phyloP scores from a whole-genome alignment of 2,797 vertebrate genomes.

The Mallotus villosus region DNA sequence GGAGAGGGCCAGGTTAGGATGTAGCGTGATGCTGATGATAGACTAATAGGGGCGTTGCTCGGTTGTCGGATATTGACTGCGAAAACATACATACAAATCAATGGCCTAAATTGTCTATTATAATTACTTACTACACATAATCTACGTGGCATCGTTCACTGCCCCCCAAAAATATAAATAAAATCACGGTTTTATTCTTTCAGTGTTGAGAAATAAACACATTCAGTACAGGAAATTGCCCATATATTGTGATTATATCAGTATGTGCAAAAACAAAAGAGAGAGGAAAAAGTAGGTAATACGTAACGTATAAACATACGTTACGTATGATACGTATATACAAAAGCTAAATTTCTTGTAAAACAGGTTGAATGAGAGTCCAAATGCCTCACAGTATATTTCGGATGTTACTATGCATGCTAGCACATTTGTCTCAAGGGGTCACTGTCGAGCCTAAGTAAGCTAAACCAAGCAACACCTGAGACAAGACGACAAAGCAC shows the following conservation, averaged over 20 bases:
- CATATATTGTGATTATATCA: slow-evolving; percentile 51
- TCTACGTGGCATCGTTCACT: slow-evolving; percentile 14
- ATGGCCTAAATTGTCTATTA: background rate
- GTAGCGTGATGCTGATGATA: slow-evolving; percentile 67
- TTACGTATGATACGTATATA: background rate
- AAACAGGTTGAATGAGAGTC: background rate
- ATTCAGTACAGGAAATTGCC: slow-evolving; percentile 25
- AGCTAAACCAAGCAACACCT: background rate
- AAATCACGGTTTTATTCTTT: background rate
- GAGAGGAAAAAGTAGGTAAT: background rate
- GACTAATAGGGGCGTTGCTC: slow-evolving; percentile 54
- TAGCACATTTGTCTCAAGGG: slow-evolving; percentile 5
- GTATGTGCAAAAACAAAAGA: slow-evolving; percentile 9
- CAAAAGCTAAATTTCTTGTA: background rate
- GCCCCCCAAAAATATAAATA: slow-evolving; percentile 9
- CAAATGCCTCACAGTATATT: background rate
- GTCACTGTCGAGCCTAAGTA: slow-evolving; percentile 52
- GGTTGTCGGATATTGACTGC: slow-evolving; percentile 24
- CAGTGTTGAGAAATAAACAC: background rate
- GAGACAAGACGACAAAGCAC: background rate
- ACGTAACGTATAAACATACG: background rate
- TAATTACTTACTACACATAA: too few species aligned
- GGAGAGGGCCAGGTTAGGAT: slow-evolving; percentile 28
- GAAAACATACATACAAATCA: background rate
- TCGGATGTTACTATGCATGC: background rate